Evolutionary conservation across 1,140 invertebrate species (phyloP).

Genomic region (Lepidurus arcticus): DNA sequence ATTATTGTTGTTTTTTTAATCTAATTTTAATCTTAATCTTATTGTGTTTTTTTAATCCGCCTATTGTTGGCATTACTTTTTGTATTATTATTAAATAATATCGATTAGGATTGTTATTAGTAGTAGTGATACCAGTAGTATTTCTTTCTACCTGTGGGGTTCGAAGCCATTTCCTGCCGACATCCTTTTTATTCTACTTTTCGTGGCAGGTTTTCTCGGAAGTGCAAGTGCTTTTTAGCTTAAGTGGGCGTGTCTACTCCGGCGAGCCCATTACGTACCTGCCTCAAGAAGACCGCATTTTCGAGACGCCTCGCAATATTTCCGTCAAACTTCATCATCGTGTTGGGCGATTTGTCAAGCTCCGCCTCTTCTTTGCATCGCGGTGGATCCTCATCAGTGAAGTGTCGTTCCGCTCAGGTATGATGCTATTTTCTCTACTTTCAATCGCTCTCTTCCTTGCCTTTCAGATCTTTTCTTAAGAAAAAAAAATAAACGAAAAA

Average conservation of each 20-base stretch:
- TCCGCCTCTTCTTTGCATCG: constrained; percentile 72
- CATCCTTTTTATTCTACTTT: constrained; percentile 34
- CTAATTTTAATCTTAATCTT: too few relatives aligned
- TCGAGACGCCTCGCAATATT: constrained; percentile 74
- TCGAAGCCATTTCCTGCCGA: background rate
- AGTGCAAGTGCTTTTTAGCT: constrained; percentile 71
- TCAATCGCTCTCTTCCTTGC: background rate
- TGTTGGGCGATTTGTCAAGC: constrained; percentile 71
- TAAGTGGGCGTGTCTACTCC: constrained; percentile 68
- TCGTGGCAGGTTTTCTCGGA: constrained; percentile 64
- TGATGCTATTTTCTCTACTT: constrained; percentile 40
- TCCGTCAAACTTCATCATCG: constrained; percentile 76
- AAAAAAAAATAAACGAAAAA: background rate
- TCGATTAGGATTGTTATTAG: background rate
- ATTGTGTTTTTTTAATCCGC: too few relatives aligned
- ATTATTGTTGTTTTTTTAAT: too few relatives aligned
- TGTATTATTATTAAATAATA: background rate
- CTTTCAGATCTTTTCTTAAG: background rate
- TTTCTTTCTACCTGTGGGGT: background rate
- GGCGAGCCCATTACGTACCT: constrained; percentile 66
- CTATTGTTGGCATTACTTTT: too few relatives aligned
- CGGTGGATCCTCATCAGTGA: constrained; percentile 87
- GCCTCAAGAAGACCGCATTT: constrained; percentile 65
- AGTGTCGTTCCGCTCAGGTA: constrained; percentile 71
- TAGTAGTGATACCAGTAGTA: background rate